Conservation (phyloP, 2,113 vertebrate genomes). For the Daboia siamensis region DNA sequence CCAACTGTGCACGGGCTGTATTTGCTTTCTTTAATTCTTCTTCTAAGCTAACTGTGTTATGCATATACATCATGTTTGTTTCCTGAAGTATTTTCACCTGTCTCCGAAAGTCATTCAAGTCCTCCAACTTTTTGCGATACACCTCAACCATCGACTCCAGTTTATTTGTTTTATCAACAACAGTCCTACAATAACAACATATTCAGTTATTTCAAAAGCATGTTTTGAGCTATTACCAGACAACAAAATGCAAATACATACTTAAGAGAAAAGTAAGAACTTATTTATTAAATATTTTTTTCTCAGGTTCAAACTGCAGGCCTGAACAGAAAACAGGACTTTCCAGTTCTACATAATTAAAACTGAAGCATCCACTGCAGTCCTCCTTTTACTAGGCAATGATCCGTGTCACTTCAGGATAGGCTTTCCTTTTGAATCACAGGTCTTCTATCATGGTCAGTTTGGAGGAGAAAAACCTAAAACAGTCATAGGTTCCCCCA, state of each 20-base stretch:
- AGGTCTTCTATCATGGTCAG: background rate
- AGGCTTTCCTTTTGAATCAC: background rate
- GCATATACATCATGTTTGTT: slow-evolving; percentile 96
- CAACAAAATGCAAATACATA: background rate
- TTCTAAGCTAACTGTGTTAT: slow-evolving; percentile 92
- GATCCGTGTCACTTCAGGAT: background rate
- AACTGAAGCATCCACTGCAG: background rate
- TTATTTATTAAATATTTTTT: background rate
- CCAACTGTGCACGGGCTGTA: slow-evolving; percentile 87
- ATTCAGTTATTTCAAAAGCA: background rate
- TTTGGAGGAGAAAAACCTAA: background rate
- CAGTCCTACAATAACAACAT: slow-evolving; percentile 44
- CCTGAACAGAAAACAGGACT: background rate
- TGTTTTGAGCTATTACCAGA: background rate
- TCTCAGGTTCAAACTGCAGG: background rate
- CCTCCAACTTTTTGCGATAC: slow-evolving; percentile 94
- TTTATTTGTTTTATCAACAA: slow-evolving; percentile 86
- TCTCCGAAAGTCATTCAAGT: slow-evolving; percentile 88
- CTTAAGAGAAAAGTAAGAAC: background rate
- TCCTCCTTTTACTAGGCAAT: background rate
- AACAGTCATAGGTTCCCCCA: background rate
- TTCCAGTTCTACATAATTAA: background rate
- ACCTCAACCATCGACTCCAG: slow-evolving; percentile 90
- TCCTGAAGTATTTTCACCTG: slow-evolving; percentile 94
- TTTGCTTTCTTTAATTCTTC: slow-evolving; percentile 96